Percentiles rank a stretch among this genome's conserved stretches.
Conservation (phyloP, 2,113 vertebrate species). For the Triplophysa siluroides region DNA sequence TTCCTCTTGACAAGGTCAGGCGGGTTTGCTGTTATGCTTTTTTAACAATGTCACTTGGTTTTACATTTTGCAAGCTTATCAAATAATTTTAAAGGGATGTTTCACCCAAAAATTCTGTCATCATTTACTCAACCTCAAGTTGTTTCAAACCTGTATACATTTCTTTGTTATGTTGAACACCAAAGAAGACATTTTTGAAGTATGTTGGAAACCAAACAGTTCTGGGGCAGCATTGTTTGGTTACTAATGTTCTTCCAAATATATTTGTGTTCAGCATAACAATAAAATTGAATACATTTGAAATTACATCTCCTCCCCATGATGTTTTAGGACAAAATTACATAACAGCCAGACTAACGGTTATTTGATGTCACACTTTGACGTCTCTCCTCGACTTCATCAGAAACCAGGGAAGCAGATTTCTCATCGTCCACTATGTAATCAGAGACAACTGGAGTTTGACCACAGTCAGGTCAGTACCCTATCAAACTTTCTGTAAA, state of each 20-base stretch:
- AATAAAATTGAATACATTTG: not conserved
- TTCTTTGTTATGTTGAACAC: too few species aligned
- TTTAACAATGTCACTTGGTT: not conserved
- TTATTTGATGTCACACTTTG: not conserved
- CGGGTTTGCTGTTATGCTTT: not conserved
- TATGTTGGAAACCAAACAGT: too few species aligned
- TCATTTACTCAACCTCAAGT: too few species aligned
- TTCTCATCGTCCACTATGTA: constrained; percentile 55
- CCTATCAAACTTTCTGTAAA: constrained; percentile 46
- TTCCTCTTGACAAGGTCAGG: too few species aligned
- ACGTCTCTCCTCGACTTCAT: constrained; percentile 46
- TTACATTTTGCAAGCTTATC: not conserved
- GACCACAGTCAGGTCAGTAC: constrained; percentile 66
- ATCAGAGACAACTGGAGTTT: constrained; percentile 59
- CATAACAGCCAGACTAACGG: constrained; percentile 1
- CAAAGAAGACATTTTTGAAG: too few species aligned
- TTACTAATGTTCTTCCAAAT: too few species aligned
- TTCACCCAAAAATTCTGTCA: too few species aligned
- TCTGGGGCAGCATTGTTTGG: too few species aligned
- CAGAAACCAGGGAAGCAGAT: constrained; percentile 53
- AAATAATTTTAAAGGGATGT: not conserved
- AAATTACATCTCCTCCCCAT: not conserved
- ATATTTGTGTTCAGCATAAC: too few species aligned
- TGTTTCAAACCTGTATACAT: too few species aligned
- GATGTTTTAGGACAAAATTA: constrained; percentile 19